Evolutionary conservation across 2,113 vertebrate genomes (phyloP), one percentile per base, ranked within the genome.

Genomic region (Oreamnos americanus): DNA sequence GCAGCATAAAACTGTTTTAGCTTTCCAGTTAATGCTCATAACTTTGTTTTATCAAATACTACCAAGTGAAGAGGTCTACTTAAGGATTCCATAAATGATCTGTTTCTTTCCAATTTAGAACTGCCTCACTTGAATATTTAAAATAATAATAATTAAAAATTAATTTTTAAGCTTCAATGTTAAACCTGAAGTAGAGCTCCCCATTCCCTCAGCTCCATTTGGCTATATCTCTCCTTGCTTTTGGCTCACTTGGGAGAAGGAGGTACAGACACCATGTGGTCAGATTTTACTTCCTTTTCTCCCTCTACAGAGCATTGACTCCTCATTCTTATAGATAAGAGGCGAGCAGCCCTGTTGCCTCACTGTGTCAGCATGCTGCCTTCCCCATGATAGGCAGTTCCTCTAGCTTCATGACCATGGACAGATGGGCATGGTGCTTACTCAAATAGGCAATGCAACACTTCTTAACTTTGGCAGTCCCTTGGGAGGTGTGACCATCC

Each of bases 191-290:
- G 49, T 30, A 45, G 16, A 47, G 3, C 14, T 74, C 28, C n/a
- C 39, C 16, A 67, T 25, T 30, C 21, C 43, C 28, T 62, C 9
- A 0, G 78, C 9, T 19, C 47, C 26, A 5, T 36, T 47, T 23
- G 25, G 47, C 36, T 33, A 2, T 16, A 45, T 89, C 15, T 47
- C 28, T n/a, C 74, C n/a, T 79, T 67, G 28, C 25, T 36, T 83
- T 39, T 84, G 5, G 26, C 60, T 83, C 16, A 39, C 82, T 30
- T 28, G 30, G 60, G 7, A 45, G 12, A 83, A 71, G 39, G 16
- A 16, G 25, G 33, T 23, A 5, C 17, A 57, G 2, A 5, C 7
- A 2, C 2, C 3, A 7, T 2, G 30, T 21, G 39, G 16, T 47
- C 49, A 25, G 39, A 7, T 55, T 30, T 76, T n/a, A 28, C 5